Base-by-base conservation (phyloP, 2,113 vertebrate species). In the Dolichallabes microphthalmus region DNA sequence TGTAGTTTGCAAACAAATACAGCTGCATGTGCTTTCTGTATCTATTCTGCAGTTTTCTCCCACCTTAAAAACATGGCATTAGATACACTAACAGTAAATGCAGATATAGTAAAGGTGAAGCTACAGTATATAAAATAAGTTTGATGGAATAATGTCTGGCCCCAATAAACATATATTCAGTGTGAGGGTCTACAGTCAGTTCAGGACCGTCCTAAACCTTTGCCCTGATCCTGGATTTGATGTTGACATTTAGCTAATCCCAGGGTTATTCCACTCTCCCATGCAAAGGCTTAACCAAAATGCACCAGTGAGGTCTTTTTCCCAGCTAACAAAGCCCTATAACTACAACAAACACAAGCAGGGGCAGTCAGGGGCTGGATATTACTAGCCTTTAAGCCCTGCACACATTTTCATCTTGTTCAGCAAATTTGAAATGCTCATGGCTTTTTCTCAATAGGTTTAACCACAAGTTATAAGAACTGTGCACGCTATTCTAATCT, bases 111-210 rank as follows among this genome's bases (percentile, higher is more conserved):
- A 50, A 75, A 6, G 68, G 14, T 22, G 22, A 52, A 74, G 11
- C 45, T 14, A 45, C 45, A 45, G 7, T 45, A 45, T 74, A 68
- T 68, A 22, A 39, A 71, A 71, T 22, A 71, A 20, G 7, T 53
- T 55, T n/a, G 25, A 12, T 76, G 15, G 30, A 76, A 30, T 30
- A 19, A 30, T 94, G 93, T 94, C 94, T 95, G 94, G 84, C 25
- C 39, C 53, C 5, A 13, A 52, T 45, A 78, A 82, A 45, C 45
- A 81, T 17, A 55, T 32, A 64, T 32, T 52, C 39, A 0, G 1
- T 57, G 1, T 71, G 14, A 27, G 15, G 14, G 80, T 1, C 12
- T 73, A n/a, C 88, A 80, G 14, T 20, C 8, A 19, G 39, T 39
- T 84, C 73, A 74, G 10, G 25, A 61, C 73, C 55, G 11, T 76